These are phyloP conservation scores for Volucella bombylans DNA, from an alignment of 2,888 invertebrate species.

Conservation along the genomic window DNA sequence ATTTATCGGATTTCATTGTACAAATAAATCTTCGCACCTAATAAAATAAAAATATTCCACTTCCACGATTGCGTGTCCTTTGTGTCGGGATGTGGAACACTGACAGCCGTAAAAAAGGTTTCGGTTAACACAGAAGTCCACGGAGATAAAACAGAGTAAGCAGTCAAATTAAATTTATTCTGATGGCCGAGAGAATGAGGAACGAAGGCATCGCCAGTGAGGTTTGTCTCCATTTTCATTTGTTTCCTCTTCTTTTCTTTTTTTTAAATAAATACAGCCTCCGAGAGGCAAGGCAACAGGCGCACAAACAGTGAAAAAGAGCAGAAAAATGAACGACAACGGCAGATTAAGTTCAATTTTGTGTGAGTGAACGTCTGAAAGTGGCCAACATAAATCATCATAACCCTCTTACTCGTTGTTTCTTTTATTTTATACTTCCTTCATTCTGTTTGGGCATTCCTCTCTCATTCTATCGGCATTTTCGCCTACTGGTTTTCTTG, in stretches of 20 bases:
- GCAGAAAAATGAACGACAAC: neutral
- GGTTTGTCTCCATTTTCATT: neutral
- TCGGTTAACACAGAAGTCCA: neutral
- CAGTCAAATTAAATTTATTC: slow-evolving; percentile 13
- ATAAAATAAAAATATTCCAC: slow-evolving; percentile 11
- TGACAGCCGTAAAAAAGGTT: neutral
- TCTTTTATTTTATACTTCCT: neutral
- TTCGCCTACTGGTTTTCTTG: neutral
- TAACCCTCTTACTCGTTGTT: slow-evolving; percentile 3
- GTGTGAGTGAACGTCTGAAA: neutral
- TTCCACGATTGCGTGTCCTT: neutral
- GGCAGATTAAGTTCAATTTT: slow-evolving; percentile 27
- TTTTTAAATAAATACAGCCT: neutral
- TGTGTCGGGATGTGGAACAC: neutral
- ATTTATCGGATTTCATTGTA: neutral
- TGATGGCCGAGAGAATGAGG: neutral
- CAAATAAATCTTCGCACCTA: slow-evolving; percentile 12
- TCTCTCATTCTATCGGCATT: neutral
- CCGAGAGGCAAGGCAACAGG: slow-evolving; percentile 17
- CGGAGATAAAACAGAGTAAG: neutral
- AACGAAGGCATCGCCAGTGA: neutral
- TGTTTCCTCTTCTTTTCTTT: neutral
- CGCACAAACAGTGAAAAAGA: neutral
- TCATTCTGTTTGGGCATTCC: neutral
- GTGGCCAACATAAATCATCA: slow-evolving; percentile 37